Percentiles rank a stretch among this genome's conserved stretches.
Evolutionary conservation across 1,140 invertebrate species (phyloP).

Genomic region (Formica exsecta): DNA sequence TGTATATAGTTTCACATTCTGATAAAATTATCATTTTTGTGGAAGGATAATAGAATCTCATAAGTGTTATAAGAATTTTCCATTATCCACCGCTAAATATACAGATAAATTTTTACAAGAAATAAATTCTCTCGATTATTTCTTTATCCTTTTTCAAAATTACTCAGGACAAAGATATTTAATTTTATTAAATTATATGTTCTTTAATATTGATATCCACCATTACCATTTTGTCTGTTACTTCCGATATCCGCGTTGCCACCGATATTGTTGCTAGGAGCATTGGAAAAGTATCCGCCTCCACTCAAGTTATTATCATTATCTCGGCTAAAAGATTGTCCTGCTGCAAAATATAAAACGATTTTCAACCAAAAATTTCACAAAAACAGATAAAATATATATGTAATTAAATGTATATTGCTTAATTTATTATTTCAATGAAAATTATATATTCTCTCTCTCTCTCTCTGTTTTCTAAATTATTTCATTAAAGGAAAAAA

Average conservation of each 20-base stretch:
- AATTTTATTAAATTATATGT: conserved; percentile 35
- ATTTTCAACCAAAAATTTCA: not conserved
- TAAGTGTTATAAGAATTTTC: not conserved
- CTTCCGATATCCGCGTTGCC: conserved; percentile 61
- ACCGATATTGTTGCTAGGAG: conserved; percentile 36
- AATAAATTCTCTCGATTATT: not conserved
- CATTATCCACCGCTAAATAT: conserved; percentile 1
- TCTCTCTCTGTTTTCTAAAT: not conserved
- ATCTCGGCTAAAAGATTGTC: conserved; percentile 13
- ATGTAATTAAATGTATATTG: not conserved
- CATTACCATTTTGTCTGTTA: conserved; percentile 71
- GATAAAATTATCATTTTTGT: not conserved
- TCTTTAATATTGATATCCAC: conserved; percentile 84
- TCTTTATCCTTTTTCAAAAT: conserved; percentile 4
- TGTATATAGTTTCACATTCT: not conserved
- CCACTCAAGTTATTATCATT: conserved; percentile 13
- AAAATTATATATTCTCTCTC: not conserved
- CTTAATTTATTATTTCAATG: not conserved
- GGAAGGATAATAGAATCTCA: not conserved
- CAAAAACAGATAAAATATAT: not conserved
- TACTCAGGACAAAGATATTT: not conserved
- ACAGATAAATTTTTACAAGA: not conserved
- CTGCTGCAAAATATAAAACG: conserved; percentile 12
- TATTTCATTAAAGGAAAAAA: not conserved
- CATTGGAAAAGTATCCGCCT: conserved; percentile 26